Evolutionary conservation across 2,797 vertebrate species (phyloP), one percentile per base, ranked within the genome.

Genomic region (Girardinus metallicus): DNA sequence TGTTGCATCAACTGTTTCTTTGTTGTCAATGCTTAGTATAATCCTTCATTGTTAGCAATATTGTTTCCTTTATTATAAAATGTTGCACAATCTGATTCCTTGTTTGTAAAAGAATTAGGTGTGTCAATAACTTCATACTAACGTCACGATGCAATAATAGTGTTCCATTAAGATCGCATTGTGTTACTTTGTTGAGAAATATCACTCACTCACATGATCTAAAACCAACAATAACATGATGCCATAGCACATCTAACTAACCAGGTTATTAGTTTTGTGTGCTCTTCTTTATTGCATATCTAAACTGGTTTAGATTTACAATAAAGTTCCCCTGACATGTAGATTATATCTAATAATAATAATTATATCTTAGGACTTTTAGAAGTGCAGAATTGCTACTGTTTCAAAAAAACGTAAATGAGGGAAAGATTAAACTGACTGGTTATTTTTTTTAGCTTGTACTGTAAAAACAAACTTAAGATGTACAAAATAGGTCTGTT

Each of bases 231-330:
- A 64, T 68, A 23, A 39, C 36, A 68, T 68, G 36, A 68, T 41
- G 10, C 9, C 64, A 11, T 11, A 1, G 21, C 36, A 68, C 34
- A 39, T 41, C 18, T 36, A 10, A 39, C 36, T 41, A 39, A 39
- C 21, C 70, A 49, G 31, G 31, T 47, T 72, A 74, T 83, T 57
- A 60, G 18, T 21, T 73, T 29, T 31, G 53, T 44, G 76, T 79
- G 57, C 31, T 74, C 4, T 34, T 34, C 68, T 23, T 43, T 23
- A 23, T 71, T 57, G 55, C 12, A 15, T 15, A n/a, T 71, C 2
- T 73, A 13, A 72, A 41, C 31, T 39, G 8, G 72, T 80, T 74
- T 11, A 55, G 51, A 11, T 53, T 62, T 15, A 41, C 41, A 79
- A 62, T 31, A 34, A 21, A 34, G 23, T 31, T 9, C 34, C 44